Evolutionary conservation across 2,888 invertebrate genomes (phyloP), one percentile per base, ranked within the genome.

Genomic region (Leptogaster cylindrica): DNA sequence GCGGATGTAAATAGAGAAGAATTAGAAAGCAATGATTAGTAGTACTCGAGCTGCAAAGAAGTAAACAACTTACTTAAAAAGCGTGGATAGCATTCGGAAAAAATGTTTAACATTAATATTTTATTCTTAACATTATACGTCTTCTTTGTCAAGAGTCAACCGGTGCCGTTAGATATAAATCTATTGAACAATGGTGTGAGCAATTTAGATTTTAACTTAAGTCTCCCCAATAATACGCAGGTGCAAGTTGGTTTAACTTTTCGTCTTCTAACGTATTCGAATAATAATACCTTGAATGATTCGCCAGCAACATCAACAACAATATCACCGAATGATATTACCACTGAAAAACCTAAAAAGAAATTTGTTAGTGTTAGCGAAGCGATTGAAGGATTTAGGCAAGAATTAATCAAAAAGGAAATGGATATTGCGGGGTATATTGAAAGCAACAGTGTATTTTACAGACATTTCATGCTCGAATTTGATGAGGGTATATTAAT

Each of bases 321-420:
- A 31, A 50, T 36, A 12, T 3, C 48, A 48, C 25, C 48, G 25
- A 25, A 10, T 3, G 18, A 6, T 28, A 28, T 33, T 55, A 36
- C 55, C 28, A 46, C 46, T 25, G 14, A 48, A 33, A 67, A 55
- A 10, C 14, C 18, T 10, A 46, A 67, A 36, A 36, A 28, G 2
- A 67, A 61, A 41, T 51, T 31, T 51, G 52, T 68, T 16, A 39
- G 66, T 33, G 66, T 68, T 27, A 68, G 66, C 18, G 70, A 70
- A 27, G 66, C 68, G 4, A 70, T 67, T 39, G 70, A 70, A 48
- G 68, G 65, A 16, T 70, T 70, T 65, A 67, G 68, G 67, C 65
- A 68, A 68, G 67, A 68, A 46, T 65, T 70, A 27, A 65, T 70
- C 18, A 48, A 50, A 23, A 70, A 70, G 46, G 70, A 68, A 27